Conservation (phyloP, 2,113 vertebrate species). For the Hemiscyllium ocellatum region DNA sequence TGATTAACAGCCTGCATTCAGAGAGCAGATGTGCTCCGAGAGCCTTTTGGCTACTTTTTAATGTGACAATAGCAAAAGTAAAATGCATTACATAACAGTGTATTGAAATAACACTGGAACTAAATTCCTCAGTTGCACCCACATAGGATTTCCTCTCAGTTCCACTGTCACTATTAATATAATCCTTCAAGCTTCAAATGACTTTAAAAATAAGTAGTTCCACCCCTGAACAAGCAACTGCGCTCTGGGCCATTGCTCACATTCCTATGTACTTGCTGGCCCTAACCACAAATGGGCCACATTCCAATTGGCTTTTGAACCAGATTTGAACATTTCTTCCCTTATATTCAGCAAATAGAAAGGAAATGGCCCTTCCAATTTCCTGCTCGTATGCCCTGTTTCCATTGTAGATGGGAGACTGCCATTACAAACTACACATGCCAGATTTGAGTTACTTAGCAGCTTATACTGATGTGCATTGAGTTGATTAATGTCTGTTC, state of each 20-base stretch:
- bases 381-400: neutral
- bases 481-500: neutral
- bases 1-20: neutral
- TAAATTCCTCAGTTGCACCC: constrained; percentile 20
- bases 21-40: neutral
- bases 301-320: constrained; percentile 27
- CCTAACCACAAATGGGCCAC: neutral
- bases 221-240: neutral
- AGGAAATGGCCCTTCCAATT: constrained; percentile 12
- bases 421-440: neutral
- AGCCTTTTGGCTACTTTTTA: neutral
- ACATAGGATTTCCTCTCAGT: neutral
- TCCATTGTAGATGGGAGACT: neutral
- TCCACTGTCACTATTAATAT: neutral
- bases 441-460: neutral
- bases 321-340: neutral
- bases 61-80: neutral
- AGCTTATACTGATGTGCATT: neutral
- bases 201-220: neutral
- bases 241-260: neutral
- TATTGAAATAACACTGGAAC: neutral
- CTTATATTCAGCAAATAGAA: neutral
- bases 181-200: neutral
- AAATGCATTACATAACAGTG: neutral
- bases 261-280: neutral